Base-by-base conservation (phyloP, 2,113 vertebrate species). In the Mionectes macconnelli region DNA sequence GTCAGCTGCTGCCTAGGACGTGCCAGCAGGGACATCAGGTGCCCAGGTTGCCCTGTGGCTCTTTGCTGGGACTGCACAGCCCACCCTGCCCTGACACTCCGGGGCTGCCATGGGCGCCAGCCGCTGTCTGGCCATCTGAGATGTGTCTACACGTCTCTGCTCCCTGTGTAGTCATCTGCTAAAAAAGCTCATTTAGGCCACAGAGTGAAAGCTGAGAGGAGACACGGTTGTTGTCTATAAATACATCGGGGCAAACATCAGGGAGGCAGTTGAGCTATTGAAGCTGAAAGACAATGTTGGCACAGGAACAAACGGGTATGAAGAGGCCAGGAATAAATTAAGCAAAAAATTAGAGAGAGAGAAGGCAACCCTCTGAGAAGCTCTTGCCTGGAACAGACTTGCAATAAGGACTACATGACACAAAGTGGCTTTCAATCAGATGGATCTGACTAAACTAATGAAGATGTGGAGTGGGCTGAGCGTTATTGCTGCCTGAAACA, bases 201-300 rank as follows among this genome's bases (percentile, higher is more conserved):
- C 70, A 62, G 77, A 87, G 84, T 1, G 21, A 90, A 84, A 95
- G 84, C 84, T 87, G 53, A 84, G 92, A 92, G 57, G 37, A 92
- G 69, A 60, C 91, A 89, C 0, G 37, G 73, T 78, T 91, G 66
- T 73, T 68, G 73, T 53, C 95, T 94, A 93, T 93, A 95, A 97
- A 96, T 95, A 96, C 81, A 87, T 25, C 45, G 81, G 64, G 62
- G 77, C 87, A 69, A 94, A 53, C 91, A 95, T 84, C 77, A 95
- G 87, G 88, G 89, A 97, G 44, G 74, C 94, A 93, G 70, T 39
- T 68, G 84, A 95, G 74, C 91, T 97, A 93, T 93, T 97, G 96
- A 96, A 97, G 89, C 93, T 95, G 50, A 64, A 91, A 96, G 84
- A 97, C 94, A 97, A 97, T 96, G 94, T 82, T 96, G 96, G 94